Evolutionary conservation across 2,888 invertebrate genomes (phyloP).

Genomic region (Ophraella communa): DNA sequence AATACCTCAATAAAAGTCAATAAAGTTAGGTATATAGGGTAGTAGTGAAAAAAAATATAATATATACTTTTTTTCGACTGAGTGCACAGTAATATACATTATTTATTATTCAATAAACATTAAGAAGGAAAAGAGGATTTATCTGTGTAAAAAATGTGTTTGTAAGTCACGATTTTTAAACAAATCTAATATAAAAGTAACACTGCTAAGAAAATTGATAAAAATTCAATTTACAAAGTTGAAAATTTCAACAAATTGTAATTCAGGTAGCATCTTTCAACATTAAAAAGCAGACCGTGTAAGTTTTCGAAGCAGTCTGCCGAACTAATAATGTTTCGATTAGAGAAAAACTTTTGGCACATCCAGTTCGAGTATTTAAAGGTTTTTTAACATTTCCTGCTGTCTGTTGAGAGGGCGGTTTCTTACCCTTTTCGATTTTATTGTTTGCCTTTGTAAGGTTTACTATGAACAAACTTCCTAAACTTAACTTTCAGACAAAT

Average conservation of each 20-base stretch:
- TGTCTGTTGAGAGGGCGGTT: constrained; percentile 25
- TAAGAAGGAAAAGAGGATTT: no score
- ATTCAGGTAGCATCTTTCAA: constrained; percentile 42
- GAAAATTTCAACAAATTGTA: constrained; percentile 39
- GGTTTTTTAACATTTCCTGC: constrained; percentile 36
- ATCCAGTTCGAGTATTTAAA: constrained; percentile 42
- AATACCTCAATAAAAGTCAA: no score
- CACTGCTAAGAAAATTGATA: constrained; percentile 23
- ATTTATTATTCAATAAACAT: no score
- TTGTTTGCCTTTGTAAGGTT: neutral
- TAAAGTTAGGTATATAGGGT: no score
- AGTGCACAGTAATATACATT: no score
- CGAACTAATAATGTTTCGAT: constrained; percentile 50
- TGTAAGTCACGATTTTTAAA: constrained; percentile 5
- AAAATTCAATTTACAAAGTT: constrained; percentile 46
- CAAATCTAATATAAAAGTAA: constrained; percentile 20
- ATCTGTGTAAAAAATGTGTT: no score
- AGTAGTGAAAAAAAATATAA: no score
- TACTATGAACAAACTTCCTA: neutral
- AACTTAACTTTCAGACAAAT: neutral
- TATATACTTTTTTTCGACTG: no score
- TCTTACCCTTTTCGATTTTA: neutral
- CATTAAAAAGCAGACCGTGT: constrained; percentile 48
- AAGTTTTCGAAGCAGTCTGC: constrained; percentile 40
- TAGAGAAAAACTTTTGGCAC: constrained; percentile 46